Base-by-base conservation (phyloP, 2,113 vertebrate genomes). In the Myiopsitta monachus region DNA sequence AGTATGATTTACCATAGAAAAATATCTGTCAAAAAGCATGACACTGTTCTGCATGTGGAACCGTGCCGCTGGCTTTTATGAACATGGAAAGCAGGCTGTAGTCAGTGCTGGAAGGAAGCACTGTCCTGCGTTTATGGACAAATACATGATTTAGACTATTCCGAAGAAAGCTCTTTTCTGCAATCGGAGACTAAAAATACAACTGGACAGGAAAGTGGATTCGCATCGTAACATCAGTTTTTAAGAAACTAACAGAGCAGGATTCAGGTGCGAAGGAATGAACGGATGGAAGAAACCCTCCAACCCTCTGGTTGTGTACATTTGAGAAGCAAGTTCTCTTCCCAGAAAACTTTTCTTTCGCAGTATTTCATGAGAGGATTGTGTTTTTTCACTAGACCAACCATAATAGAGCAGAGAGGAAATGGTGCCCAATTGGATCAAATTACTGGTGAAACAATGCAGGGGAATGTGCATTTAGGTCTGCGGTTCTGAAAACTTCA, bases 401-500 rank as follows among this genome's bases (percentile, higher is more conserved):
- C 85, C 90, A 87, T 67, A 96, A 90, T 49, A 91, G 83, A 87
- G 76, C 75, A 94, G 88, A 92, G 70, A 27, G 82, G 79, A 93
- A 96, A 78, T 18, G 59, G 47, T 91, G 91, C 88, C 97, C 96
- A 96, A 96, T 83, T 94, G 97, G 96, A 96, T 97, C 97, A 97
- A 97, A 97, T 98, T 86, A 97, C 95, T 83, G 78, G 85, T 72
- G 95, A 95, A 97, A 97, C 92, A 97, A 97, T 96, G 89, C 83
- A 95, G 96, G 92, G 28, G 74, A 97, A 92, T 92, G 70, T 90
- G 93, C 92, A 91, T 93, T 97, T 92, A 97, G 96, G 95, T 97
- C 92, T 93, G 87, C 83, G 93, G 95, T 97, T 98, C 92, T 90
- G 95, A 97, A 98, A 98, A 98, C 97, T 98, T 98, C 82, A 86